Percentiles rank a stretch among this genome's conserved stretches.
Conservation (phyloP, 1,140 invertebrate genomes). For the Sarcophaga bullata region DNA sequence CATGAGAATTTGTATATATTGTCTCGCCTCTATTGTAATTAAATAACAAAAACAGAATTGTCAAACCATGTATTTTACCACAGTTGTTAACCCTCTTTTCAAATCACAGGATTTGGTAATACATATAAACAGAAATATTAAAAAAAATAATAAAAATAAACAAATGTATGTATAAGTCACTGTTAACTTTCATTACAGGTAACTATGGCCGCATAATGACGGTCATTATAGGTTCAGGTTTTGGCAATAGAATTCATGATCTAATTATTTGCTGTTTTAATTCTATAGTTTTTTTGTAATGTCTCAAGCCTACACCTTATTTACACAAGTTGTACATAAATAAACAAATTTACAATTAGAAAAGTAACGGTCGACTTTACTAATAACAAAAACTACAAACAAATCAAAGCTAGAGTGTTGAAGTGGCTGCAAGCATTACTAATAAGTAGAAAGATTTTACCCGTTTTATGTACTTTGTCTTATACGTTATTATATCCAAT, state of each 20-base stretch:
- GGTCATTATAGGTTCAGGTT: not conserved
- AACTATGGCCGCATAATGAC: not conserved
- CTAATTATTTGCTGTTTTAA: not conserved
- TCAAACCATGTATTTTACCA: not conserved
- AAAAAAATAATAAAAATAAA: too few relatives aligned
- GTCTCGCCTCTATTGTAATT: not conserved
- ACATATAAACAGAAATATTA: too few relatives aligned
- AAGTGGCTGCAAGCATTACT: too few relatives aligned
- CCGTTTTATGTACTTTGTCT: too few relatives aligned
- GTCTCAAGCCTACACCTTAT: not conserved
- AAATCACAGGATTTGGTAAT: too few relatives aligned
- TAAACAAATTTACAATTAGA: not conserved
- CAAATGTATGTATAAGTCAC: too few relatives aligned
- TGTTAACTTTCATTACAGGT: not conserved
- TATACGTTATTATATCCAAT: too few relatives aligned
- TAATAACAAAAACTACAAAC: too few relatives aligned
- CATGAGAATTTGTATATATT: not conserved
- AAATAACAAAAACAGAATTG: not conserved
- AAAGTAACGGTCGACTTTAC: too few relatives aligned
- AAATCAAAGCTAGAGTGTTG: too few relatives aligned
- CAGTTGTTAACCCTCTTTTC: not conserved
- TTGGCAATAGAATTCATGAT: not conserved
- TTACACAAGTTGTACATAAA: constrained; percentile 2
- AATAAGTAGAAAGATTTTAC: too few relatives aligned
- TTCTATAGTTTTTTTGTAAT: not conserved